Evolutionary conservation across 2,797 vertebrate genomes (phyloP), one percentile per base, ranked within the genome.

Genomic region (Petrocephalus sullivani): DNA sequence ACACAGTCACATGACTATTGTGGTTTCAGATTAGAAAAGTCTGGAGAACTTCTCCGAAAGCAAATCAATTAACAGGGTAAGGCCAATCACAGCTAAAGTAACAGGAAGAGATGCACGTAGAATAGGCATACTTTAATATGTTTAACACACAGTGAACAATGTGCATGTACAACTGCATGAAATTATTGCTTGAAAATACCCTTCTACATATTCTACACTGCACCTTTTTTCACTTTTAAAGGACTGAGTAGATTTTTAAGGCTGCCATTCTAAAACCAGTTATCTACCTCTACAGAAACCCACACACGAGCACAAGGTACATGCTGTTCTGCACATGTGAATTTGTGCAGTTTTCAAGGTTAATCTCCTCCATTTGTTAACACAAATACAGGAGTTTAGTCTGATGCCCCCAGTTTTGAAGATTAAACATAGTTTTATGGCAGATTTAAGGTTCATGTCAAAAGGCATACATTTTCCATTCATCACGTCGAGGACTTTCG

Each of bases 291-390:
- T 6, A 37, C 23, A 33, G 23, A 85, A 56, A 0, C 7, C 21
- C 84, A 37, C 84, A 85, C 53, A 58, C 3, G 37, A 54, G 16
- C 19, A 83, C 46, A 49, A 83, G 16, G 86, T 81, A 87, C 67
- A 75, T 37, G 71, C 75, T 4, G 86, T 85, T 49, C 49, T 64
- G 51, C 61, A 64, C 46, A 88, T 16, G 46, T 84, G 88, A 82
- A 92, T 91, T 83, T 92, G 92, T 92, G 92, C 91, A 90, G 16
- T 90, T 89, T 91, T 93, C 90, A 87, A 89, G 85, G 87, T 71
- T 92, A 57, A 84, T 78, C 28, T 87, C 90, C 90, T 33, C 19
- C 89, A 87, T 89, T 89, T 91, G 87, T 81, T 86, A 91, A 89
- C 33, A 33, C 82, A 84, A 88, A 88, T 37, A 85, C 51, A 85